phyloP scores from a whole-genome alignment of 2,888 invertebrate species.

The Galeopsomyia nigrocyanea region DNA sequence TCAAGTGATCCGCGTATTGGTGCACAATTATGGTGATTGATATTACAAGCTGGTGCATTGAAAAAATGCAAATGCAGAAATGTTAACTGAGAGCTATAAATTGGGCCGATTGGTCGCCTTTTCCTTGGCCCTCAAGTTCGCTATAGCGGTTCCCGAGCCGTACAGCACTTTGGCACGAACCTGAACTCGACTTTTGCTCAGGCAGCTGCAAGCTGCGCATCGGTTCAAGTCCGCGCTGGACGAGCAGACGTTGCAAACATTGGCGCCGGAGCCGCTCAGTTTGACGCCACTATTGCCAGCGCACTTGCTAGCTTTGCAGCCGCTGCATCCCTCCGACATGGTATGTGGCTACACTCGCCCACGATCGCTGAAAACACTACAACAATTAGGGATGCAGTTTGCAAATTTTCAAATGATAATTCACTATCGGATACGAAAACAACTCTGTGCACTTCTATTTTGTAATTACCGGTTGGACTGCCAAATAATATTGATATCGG shows the following conservation, averaged over 20 bases:
- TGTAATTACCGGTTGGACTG: background rate
- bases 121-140: slow-evolving; percentile 63
- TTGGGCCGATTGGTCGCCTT: slow-evolving; percentile 58
- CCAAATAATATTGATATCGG: background rate
- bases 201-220: slow-evolving; percentile 43
- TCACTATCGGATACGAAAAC: no score
- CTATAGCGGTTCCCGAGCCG: slow-evolving; percentile 64
- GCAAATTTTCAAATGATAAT: no score
- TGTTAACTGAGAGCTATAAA: no score
- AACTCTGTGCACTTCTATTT: no score
- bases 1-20: no score
- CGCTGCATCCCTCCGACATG: slow-evolving; percentile 64
- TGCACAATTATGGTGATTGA: no score
- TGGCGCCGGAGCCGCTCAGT: slow-evolving; percentile 52
- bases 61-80: no score
- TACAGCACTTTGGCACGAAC: slow-evolving; percentile 64
- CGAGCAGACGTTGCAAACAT: background rate
- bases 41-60: no score
- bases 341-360: slow-evolving; percentile 22
- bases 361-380: background rate
- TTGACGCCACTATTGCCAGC: slow-evolving; percentile 54
- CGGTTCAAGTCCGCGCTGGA: background rate
- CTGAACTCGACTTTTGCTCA: slow-evolving; percentile 57
- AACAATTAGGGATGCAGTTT: no score
- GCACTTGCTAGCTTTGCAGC: slow-evolving; percentile 62